phyloP scores from a whole-genome alignment of 2,888 invertebrate species.

The Drosophila atripex region DNA sequence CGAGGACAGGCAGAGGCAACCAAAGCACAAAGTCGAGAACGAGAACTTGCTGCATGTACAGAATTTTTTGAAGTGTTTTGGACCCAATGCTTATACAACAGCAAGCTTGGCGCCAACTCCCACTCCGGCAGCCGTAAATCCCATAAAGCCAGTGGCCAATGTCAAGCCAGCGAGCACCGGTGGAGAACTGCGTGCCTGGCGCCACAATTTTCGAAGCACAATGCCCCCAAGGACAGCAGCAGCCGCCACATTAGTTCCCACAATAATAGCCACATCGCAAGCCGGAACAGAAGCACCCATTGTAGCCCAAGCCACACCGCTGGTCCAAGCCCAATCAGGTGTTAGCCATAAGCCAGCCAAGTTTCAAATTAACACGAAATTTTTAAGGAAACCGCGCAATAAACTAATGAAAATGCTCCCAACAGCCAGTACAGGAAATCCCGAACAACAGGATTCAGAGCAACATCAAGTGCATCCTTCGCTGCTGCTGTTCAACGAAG shows the following conservation, averaged over 20 bases:
- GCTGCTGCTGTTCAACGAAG: slow-evolving; percentile 72
- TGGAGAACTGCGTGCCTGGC: slow-evolving; percentile 62
- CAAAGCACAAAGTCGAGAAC: slow-evolving; percentile 64
- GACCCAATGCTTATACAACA: slow-evolving; percentile 59
- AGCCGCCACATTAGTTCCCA: background rate
- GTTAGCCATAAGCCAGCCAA: slow-evolving; percentile 68
- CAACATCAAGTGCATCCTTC: slow-evolving; percentile 31
- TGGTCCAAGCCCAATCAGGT: slow-evolving; percentile 35
- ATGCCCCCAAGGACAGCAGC: slow-evolving; percentile 11
- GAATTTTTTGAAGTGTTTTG: slow-evolving; percentile 81
- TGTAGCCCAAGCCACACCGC: slow-evolving; percentile 13
- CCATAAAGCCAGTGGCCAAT: background rate
- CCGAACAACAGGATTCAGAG: slow-evolving; percentile 17
- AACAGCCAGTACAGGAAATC: slow-evolving; percentile 24
- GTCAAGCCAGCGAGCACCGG: slow-evolving; percentile 15
- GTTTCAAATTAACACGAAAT: slow-evolving; percentile 82
- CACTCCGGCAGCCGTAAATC: background rate
- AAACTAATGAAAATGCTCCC: slow-evolving; percentile 70
- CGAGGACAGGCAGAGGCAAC: slow-evolving; percentile 64
- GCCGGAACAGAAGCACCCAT: slow-evolving; percentile 19
- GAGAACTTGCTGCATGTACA: slow-evolving; percentile 78
- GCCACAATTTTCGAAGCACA: slow-evolving; percentile 46
- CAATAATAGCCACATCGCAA: slow-evolving; percentile 10
- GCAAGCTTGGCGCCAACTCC: slow-evolving; percentile 9
- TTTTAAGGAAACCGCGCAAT: slow-evolving; percentile 81